Conservation (phyloP, 2,888 invertebrate species). For the Athalia circularis region DNA sequence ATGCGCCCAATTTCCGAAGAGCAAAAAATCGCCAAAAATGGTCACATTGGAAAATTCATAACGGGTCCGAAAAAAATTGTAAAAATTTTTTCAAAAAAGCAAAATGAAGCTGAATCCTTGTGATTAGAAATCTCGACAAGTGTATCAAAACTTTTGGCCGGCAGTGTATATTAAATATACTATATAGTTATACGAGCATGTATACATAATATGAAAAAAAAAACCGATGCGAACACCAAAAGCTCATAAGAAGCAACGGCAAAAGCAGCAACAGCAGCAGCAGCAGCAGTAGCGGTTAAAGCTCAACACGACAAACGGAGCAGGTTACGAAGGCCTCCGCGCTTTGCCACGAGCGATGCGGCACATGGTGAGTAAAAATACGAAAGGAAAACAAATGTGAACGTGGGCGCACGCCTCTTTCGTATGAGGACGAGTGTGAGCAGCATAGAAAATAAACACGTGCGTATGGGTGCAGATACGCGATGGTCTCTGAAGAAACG, state of each 20-base stretch:
- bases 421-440: conserved; percentile 42
- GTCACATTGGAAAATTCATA: too few relatives aligned
- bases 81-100: too few relatives aligned
- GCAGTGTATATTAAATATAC: background rate
- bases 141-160: too few relatives aligned
- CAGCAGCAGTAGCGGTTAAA: background rate
- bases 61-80: too few relatives aligned
- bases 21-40: too few relatives aligned
- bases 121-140: too few relatives aligned
- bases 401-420: conserved; percentile 41
- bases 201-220: too few relatives aligned
- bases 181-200: too few relatives aligned
- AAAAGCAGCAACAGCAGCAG: background rate
- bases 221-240: conserved; percentile 19
- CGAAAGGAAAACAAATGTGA: conserved; percentile 46
- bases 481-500: background rate
- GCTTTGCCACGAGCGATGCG: conserved; percentile 31
- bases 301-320: background rate
- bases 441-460: conserved; percentile 43
- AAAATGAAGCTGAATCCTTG: too few relatives aligned
- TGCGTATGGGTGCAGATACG: conserved; percentile 8
- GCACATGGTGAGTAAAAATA: conserved; percentile 48
- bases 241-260: background rate
- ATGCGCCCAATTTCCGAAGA: too few relatives aligned
- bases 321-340: conserved; percentile 19